Base-by-base conservation (phyloP, 2,888 invertebrate species). In the Drosophila greeni region DNA sequence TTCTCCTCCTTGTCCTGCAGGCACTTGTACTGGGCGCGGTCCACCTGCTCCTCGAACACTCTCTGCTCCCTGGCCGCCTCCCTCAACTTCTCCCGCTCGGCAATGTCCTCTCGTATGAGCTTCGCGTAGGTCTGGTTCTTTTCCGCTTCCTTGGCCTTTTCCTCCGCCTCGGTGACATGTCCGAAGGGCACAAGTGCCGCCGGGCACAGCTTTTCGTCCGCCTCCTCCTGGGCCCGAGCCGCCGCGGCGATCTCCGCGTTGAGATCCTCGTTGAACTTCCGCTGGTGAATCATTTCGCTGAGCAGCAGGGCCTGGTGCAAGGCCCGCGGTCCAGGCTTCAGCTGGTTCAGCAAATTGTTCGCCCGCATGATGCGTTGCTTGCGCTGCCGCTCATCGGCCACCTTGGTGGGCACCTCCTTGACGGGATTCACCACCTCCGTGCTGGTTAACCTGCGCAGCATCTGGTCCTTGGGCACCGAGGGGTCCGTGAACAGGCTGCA, bases 281-380 rank as follows among this genome's bases (percentile, higher is more conserved):
- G 72, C 23, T 77, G 83, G 12, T 71, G 47, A 2, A 72, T 58
- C 49, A 55, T 23, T n/a, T 82, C 85, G 26, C 74, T 73, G 14
- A 62, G 16, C 2, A 71, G 34, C 6, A 82, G 47, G 0, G 81
- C 81, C 39, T 54, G 43, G 11, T 58, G 74, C 8, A 82, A 36
- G 0, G 56, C 43, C 0, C 66, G 53, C 1, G 70, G 69, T 11
- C 81, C 81, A 0, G 81, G 81, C 39, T 82, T 82, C 43, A 82
- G 6, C 5, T 18, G 39, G 6, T 70, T 36, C 26, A 83, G 5
- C 12, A 82, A 52, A 0, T 18, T 40, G 14, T 72, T 65, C 18
- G 81, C 85, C 0, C 71, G 56, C 12, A 75, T 31, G 1, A 82
- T 70, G 3, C 81, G 66, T n/a, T 82, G 74, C 37, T 72, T 80